Base-by-base conservation (phyloP, 2,888 invertebrate genomes). In the Pachydiplax longipennis region DNA sequence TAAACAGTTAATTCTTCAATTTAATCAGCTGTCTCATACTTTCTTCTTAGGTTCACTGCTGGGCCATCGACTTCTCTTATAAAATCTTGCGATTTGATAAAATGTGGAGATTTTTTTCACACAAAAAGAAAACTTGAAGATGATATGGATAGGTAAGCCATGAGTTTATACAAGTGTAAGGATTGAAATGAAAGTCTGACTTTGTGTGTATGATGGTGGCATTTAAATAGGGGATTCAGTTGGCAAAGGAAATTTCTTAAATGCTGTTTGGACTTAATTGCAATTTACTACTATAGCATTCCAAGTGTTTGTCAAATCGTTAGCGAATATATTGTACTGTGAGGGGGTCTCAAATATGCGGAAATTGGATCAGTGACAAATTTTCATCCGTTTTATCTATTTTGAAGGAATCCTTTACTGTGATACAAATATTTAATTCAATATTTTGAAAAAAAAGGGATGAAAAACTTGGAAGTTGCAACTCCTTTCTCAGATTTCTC, bases 151-250 rank as follows among this genome's bases (percentile, higher is more conserved):
- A 25, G 87, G 87, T 87, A 37, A 87, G 87, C 37, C 18, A 18
- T 18, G 61, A 22, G 37, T 87, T 37, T 6, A 18, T 61, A 6
- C 10, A 0, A 10, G 82, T 1, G 2, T 44, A 53, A 22, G 35
- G 2, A n/a, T 37, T 87, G 35, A 61, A 61, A 35, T 22, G 87
- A 87, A 87, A 87, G 87, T 58, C 37, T 87, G 87, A 61, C 53
- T 61, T 25, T 73, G 87, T 61, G 87, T 87, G 87, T 87, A 61
- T 87, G 87, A 61, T 87, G 61, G n/a, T 87, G 87, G 61, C 87
- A 87, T 61, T 65, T 22, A 61, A 87, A 87, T 87, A 87, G 87
- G 87, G 87, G 87, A 87, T 87, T 87, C 87, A 87, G 87, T 61
- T 58, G 61, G 61, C 37, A n/a, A 31, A 31, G 13, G 31, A 73